Evolutionary conservation across 2,113 vertebrate species (phyloP), one percentile per base, ranked within the genome.

Genomic region (Cheilinus undulatus): DNA sequence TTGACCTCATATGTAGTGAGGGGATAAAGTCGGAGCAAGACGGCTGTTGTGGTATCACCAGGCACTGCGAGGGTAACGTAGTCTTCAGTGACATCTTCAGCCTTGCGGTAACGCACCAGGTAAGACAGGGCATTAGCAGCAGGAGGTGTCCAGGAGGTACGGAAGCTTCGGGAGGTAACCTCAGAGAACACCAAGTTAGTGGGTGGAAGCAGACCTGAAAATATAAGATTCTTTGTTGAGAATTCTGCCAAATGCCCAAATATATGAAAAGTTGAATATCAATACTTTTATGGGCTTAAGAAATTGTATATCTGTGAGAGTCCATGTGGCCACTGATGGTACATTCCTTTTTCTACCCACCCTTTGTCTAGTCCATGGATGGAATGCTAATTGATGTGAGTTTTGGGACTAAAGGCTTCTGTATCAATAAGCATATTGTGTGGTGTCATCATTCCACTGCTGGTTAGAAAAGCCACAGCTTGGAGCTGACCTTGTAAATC

Each of bases 151-250:
- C 98, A 99, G 50, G 90, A 94, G 24, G 94, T 86, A 83, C 95
- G 95, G 93, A 99, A 98, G 91, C 97, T 98, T 75, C 94, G 87
- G 54, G 97, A 96, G n/a, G 96, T 97, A 61, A 97, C 88, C 60
- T 99, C 94, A 15, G 97, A 97, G 88, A 98, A 98, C 3, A 43
- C 17, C 84, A 99, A 90, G 66, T 96, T 87, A 15, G 28, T 94
- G 65, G 97, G 96, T 85, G 97, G 88, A 56, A 95, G 54, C 2
- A 98, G 95, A 88, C 93, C 97, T 99, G 86, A 45, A 84, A 76
- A 58, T 50, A 43, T 7, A 79, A 69, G 7, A 57, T 49, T 0
- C 20, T 15, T 36, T 68, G 22, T 52, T 27, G 14, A 58, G 20
- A 53, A 20, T 15, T 11, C 58, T 58, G 24, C 49, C 10, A 73